These are phyloP conservation scores for Dynastes tityus DNA, from an alignment of 2,888 invertebrate species.

Conservation along the genomic window DNA sequence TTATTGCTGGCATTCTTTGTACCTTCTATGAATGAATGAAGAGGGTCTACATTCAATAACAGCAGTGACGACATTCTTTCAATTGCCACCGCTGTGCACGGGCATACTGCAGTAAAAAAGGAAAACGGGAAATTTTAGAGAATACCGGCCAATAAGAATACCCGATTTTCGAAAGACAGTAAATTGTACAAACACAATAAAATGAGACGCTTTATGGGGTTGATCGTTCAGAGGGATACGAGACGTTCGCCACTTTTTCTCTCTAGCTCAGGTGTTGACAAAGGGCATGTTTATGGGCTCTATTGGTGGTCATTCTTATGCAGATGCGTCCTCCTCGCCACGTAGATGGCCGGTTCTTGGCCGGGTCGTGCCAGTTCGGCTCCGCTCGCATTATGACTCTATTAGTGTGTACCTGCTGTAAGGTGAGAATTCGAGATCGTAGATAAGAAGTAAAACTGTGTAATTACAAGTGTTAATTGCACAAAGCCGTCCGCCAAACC, in stretches of 20 bases:
- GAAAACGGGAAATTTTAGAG: conserved; percentile 29
- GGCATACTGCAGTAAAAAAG: not conserved
- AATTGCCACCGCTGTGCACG: conserved; percentile 9
- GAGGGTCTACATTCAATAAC: conserved; percentile 8
- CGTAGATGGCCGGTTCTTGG: conserved; percentile 13
- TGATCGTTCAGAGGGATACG: conserved; percentile 61
- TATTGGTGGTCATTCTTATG: conserved; percentile 64
- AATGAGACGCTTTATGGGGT: conserved; percentile 67
- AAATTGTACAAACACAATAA: conserved; percentile 68
- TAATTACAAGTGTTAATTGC: conserved; percentile 53
- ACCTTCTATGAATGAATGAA: conserved; percentile 17
- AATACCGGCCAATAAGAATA: conserved; percentile 47
- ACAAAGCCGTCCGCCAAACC: conserved; percentile 49
- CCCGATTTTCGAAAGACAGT: conserved; percentile 57
- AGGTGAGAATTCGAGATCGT: conserved; percentile 55
- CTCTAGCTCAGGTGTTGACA: conserved; percentile 66
- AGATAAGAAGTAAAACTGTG: conserved; percentile 50
- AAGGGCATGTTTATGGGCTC: conserved; percentile 66
- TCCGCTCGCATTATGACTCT: conserved; percentile 63
- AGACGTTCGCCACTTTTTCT: conserved; percentile 3
- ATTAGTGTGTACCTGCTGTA: conserved; percentile 59
- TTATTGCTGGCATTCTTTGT: conserved; percentile 24
- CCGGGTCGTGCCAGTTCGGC: conserved; percentile 21
- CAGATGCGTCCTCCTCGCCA: conserved; percentile 59
- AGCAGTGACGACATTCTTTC: conserved; percentile 24